Conservation (phyloP, 1,140 invertebrate genomes). For the Drosophila pseudoobscura region DNA sequence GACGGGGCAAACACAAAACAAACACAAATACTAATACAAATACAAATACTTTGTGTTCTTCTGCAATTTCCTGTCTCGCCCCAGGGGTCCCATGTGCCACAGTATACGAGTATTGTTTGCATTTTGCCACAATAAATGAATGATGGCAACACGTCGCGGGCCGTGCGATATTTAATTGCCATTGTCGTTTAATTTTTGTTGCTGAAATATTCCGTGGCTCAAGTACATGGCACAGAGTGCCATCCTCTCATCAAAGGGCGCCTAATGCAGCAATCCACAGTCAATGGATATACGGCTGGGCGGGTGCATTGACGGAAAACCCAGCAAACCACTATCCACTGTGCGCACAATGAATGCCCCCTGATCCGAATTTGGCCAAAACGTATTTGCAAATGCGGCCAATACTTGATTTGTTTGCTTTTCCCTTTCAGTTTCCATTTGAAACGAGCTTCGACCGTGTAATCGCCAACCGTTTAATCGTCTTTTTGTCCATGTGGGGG, state of each 20-base stretch:
- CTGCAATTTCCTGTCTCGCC: slow-evolving; percentile 1
- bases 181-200: slow-evolving; percentile 25
- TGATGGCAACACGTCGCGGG: slow-evolving; percentile 12
- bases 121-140: slow-evolving; percentile 24
- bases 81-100: background rate
- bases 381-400: slow-evolving; percentile 8
- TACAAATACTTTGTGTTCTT: slow-evolving; percentile 21
- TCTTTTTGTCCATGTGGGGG: background rate
- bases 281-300: slow-evolving; percentile 32
- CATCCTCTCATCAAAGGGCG: background rate
- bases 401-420: slow-evolving; percentile 21
- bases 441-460: slow-evolving; percentile 10
- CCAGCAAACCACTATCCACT: background rate
- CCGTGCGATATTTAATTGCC: slow-evolving; percentile 37
- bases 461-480: slow-evolving; percentile 30
- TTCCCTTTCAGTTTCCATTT: slow-evolving; percentile 6
- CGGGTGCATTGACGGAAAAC: background rate
- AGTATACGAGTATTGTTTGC: background rate
- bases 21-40: slow-evolving; percentile 6
- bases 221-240: background rate
- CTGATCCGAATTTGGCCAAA: slow-evolving; percentile 15
- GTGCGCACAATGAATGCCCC: slow-evolving; percentile 27
- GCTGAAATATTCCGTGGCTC: background rate
- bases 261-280: slow-evolving; percentile 33
- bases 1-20: slow-evolving; percentile 15